Base-by-base conservation (phyloP, 2,113 vertebrate genomes). In the Odontophorus gujanensis region DNA sequence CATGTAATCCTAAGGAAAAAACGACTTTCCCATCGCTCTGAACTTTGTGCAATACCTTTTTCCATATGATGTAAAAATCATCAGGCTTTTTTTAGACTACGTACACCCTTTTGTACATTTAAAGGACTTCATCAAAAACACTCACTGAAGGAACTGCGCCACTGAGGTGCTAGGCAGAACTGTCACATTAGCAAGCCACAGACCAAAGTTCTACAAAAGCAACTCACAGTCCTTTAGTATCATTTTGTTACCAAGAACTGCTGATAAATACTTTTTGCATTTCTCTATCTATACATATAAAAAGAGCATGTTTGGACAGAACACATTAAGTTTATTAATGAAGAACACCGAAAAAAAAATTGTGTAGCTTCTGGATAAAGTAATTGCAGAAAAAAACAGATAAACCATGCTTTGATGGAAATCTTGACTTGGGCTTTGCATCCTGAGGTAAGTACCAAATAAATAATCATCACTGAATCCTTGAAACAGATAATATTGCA, bases 11-110 rank as follows among this genome's bases (percentile, higher is more conserved):
- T 38, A 36, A 25, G 12, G 58, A 3, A 69, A 61, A 61, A 75
- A 68, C 17, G 2, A 34, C 9, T 8, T 81, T 68, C 3, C 21
- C 4, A 85, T 38, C 38, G 12, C 13, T 11, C 5, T 24, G 6
- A 55, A 9, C 62, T 81, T 8, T 76, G 25, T 28, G 8, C 25
- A 38, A 0, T 30, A n/a, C 11, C 18, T 62, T 26, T 92, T 80
- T 80, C 51, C n/a, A 14, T 0, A 3, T 2, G 32, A 32, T 3
- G 1, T 30, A 43, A 55, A 6, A 30, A 4, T 7, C 21, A 2
- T 1, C 66, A 51, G 4, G 19, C 28, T 61, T 38, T 25, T 22
- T 2, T 74, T 67, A 5, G 26, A 24, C 38, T 65, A 21, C 16
- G 12, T 20, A 2, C 18, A 71, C 9, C 1, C 1, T 71, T 26